Evolutionary conservation across 1,140 invertebrate genomes (phyloP), one percentile per base, ranked within the genome.

Genomic region (Aphelenchoides besseyi): DNA sequence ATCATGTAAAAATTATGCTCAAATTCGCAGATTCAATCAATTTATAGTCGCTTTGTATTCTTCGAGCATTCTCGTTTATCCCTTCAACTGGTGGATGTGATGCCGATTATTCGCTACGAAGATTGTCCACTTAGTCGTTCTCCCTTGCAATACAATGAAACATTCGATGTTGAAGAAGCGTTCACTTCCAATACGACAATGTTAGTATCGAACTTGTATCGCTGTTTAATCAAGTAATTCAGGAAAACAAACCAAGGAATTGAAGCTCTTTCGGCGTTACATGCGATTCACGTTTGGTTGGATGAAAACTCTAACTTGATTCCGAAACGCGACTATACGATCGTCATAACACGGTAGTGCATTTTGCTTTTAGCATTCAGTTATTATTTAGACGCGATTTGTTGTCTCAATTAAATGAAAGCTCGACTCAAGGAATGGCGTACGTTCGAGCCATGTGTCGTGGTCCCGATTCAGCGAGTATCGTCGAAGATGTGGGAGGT

Each of bases 401-500:
- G 2, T 54, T 82, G 0, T 78, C 82, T 8, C 68, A 76, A 9
- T 48, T 61, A 12, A 81, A 81, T 26, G 73, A 83, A 32, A 81
- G 75, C 16, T 71, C 81, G 1, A 82, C 80, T 28, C 80, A 82
- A 72, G 80, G 80, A 66, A 80, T 82, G 73, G 80, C 81, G 1
- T 82, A 83, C 53, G 80, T 82, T 28, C 71, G 80, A 30, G 75
- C 77, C 5, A 82, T 83, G 57, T 81, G 78, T 37, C 55, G 71
- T 26, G 67, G 66, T 16, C 35, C 59, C 1, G 78, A 83, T 30
- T 75, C 76, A 1, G 73, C 71, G 41, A 74, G 70, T 52, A 79
- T 82, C 5, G 81, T 82, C 12, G 80, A 82, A 73, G 80, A 82
- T 63, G 72, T 82, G 48, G 80, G 80, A 9, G 80, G 79, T 9